Conservation (phyloP, 2,888 invertebrate species). For the Cyclophora albipunctata region DNA sequence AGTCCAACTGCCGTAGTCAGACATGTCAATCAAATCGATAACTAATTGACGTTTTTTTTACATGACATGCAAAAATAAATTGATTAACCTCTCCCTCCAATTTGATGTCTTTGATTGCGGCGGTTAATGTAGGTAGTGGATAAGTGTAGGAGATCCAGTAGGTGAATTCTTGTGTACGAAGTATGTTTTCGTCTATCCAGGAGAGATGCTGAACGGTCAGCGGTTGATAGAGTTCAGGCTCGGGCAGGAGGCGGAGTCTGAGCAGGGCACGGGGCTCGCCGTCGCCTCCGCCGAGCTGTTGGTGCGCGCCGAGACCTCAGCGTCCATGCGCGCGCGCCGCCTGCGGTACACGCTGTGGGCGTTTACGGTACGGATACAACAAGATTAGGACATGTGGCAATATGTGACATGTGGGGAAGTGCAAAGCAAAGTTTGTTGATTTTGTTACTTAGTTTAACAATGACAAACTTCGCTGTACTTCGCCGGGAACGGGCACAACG, state of each 20-base stretch:
- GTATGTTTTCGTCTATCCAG: constrained; percentile 60
- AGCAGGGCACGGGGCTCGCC: constrained; percentile 76
- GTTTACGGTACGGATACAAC: constrained; percentile 63
- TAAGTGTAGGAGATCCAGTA: too few relatives aligned
- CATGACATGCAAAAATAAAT: too few relatives aligned
- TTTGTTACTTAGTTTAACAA: too few relatives aligned
- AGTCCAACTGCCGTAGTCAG: background rate
- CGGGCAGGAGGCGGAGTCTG: constrained; percentile 72
- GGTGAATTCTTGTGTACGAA: too few relatives aligned
- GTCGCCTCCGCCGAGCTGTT: constrained; percentile 88
- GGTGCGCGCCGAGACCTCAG: constrained; percentile 70
- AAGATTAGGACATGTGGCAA: background rate
- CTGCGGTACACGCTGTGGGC: constrained; percentile 81
- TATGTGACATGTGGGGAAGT: background rate
- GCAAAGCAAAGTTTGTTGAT: too few relatives aligned
- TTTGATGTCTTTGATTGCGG: too few relatives aligned
- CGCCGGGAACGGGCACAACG: too few relatives aligned
- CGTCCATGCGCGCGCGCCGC: constrained; percentile 41
- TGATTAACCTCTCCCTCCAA: too few relatives aligned
- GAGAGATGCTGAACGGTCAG: constrained; percentile 88
- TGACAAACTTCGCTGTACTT: too few relatives aligned
- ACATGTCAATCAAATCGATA: background rate
- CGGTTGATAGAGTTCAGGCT: constrained; percentile 89
- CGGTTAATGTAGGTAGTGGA: too few relatives aligned
- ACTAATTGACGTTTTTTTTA: too few relatives aligned